A percentile compares a stretch with the other conserved stretches of the same genome.
Evolutionary conservation across 2,888 invertebrate genomes (phyloP).

Genomic region (Apoda limacodes): DNA sequence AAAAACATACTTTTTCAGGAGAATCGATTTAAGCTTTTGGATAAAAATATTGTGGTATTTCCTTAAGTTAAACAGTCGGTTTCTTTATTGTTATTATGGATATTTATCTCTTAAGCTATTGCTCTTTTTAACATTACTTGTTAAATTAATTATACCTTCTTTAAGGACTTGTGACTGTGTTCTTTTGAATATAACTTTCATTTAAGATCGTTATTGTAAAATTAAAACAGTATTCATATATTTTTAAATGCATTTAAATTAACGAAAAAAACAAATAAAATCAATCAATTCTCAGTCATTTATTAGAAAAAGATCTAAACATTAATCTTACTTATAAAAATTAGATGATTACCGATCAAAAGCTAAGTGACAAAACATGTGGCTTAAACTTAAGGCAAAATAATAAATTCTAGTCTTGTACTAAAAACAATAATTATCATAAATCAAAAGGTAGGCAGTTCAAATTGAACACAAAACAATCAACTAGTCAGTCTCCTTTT

Average conservation of each 20-base stretch:
- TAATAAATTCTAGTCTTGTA: too few species aligned
- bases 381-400: too few species aligned
- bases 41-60: constrained; percentile 8
- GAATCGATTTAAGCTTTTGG: constrained; percentile 6
- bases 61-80: constrained; percentile 8
- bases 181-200: constrained; percentile 13
- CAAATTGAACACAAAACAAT: too few species aligned
- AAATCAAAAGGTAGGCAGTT: too few species aligned
- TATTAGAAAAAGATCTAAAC: constrained; percentile 9
- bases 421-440: too few species aligned
- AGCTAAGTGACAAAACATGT: too few species aligned
- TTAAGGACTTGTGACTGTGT: constrained; percentile 13
- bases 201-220: constrained; percentile 11
- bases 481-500: too few species aligned
- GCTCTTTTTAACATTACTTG: constrained; percentile 11
- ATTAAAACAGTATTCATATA: constrained; percentile 13
- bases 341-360: constrained; percentile 12
- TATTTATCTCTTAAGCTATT: constrained; percentile 13
- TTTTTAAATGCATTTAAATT: constrained; percentile 9
- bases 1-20: too few species aligned
- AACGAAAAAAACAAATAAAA: constrained; percentile 7
- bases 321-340: constrained; percentile 7
- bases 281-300: constrained; percentile 8
- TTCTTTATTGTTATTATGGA: constrained; percentile 14
- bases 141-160: constrained; percentile 15